Base-by-base conservation (phyloP, 1,140 invertebrate species). In the Drosophila repleta region DNA sequence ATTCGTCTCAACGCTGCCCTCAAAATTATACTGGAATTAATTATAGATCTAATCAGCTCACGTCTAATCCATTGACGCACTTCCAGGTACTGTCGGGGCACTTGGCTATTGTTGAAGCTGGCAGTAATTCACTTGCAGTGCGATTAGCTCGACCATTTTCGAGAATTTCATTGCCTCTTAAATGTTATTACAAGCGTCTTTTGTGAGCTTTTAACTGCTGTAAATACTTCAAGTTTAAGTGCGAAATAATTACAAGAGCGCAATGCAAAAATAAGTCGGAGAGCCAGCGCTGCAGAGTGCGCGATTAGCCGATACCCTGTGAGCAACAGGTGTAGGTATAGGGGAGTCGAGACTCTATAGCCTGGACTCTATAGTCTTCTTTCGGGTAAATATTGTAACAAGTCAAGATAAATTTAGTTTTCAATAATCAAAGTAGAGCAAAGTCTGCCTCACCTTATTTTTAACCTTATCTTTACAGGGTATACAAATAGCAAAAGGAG, bases 211-310 rank as follows among this genome's bases (percentile, higher is more conserved):
- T 87, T 65, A 81, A 63, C 69, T 64, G 51, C 60, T 51, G 46
- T 56, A 75, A 74, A 82, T 78, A 71, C 66, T 79, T 79, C 8
- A 62, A 56, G 53, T 56, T 76, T 83, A 83, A 87, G 72, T 76
- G 68, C 72, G 39, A 89, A 83, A 87, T 87, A 87, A 87, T 87
- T 88, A 70, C 75, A 70, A 62, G 52, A 70, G 43, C 46, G 20
- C 20, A 46, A 35, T 37, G 49, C 49, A 73, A 41, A 37, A 51
- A 15, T 3, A 17, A 48, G 3, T 18, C 3, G 8, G 13, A 29
- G 24, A 32, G 24, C 29, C 8, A 4, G n/a, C 11, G 2, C 17
- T 24, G 1, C 8, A 2, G 29, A 24, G 18, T 41, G 10, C 26
- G 0, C 13, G 35, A 24, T 18, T 29, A 13, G 15, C 0, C 6